These are phyloP conservation scores for Protodeltote pygarga DNA, from an alignment of 2,888 invertebrate species.

Conservation along the genomic window DNA sequence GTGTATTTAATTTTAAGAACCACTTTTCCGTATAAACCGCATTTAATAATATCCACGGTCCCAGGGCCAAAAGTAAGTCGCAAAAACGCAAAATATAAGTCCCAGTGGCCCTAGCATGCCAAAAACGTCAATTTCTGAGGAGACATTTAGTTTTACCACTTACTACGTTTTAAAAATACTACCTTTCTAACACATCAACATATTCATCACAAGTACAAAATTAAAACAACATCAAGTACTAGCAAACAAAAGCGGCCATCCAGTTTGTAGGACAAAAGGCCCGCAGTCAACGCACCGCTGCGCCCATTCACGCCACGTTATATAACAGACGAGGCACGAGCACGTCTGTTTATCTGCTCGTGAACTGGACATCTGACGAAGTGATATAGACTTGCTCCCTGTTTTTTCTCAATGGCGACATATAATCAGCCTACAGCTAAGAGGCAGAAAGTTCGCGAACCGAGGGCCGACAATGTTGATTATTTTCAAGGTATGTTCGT, in stretches of 20 bases:
- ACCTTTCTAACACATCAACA: conserved; percentile 14
- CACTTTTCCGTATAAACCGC: too few relatives aligned
- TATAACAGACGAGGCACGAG: conserved; percentile 57
- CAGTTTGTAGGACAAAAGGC: conserved; percentile 58
- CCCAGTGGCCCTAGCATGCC: too few relatives aligned
- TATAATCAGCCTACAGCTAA: conserved; percentile 70
- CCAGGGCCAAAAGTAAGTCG: too few relatives aligned
- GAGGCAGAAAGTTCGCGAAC: conserved; percentile 75
- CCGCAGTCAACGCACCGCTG: conserved; percentile 56
- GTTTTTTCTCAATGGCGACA: conserved; percentile 71
- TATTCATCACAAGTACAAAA: conserved; percentile 6
- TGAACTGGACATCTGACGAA: conserved; percentile 1
- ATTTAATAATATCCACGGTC: too few relatives aligned
- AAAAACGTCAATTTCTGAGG: too few relatives aligned
- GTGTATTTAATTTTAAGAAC: too few relatives aligned
- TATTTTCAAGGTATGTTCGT: conserved; percentile 73
- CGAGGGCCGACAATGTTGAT: conserved; percentile 64
- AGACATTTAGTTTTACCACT: conserved; percentile 22
- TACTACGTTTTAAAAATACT: conserved; percentile 15
- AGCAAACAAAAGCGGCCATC: conserved; percentile 32
- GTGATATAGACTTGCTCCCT: too few relatives aligned
- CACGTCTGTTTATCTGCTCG: conserved; percentile 27
- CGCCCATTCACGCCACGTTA: conserved; percentile 70
- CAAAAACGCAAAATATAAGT: too few relatives aligned
- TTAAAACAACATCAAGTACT: conserved; percentile 4